Evolutionary conservation across 2,888 invertebrate species (phyloP).

Genomic region (Teleiodes luculella): DNA sequence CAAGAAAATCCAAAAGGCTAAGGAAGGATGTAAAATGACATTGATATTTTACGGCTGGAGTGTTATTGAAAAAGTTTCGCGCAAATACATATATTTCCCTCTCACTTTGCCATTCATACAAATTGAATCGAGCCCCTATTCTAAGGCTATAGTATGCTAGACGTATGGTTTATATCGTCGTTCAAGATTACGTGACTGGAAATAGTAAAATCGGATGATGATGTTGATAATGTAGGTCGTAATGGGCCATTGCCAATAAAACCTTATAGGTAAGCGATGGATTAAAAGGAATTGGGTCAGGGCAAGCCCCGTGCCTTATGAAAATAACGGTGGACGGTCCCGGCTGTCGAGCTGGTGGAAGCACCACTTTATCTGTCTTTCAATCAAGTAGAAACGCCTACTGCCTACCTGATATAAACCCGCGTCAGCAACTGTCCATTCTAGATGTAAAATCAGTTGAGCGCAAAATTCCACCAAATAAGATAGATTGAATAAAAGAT

Average conservation of each 20-base stretch:
- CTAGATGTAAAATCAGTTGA: constrained; percentile 1
- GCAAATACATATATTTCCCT: constrained; percentile 39
- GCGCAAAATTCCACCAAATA: constrained; percentile 11
- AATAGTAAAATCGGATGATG: constrained; percentile 78
- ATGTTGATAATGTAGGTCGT: constrained; percentile 78
- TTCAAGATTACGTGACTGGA: constrained; percentile 77
- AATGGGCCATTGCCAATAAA: constrained; percentile 77
- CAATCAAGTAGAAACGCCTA: constrained; percentile 20
- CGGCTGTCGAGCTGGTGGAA: constrained; percentile 42
- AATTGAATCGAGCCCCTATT: constrained; percentile 47
- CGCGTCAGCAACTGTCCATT: constrained; percentile 29
- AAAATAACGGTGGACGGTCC: constrained; percentile 61
- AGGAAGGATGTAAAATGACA: constrained; percentile 44
- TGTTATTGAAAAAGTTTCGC: constrained; percentile 55
- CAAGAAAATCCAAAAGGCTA: constrained; percentile 37
- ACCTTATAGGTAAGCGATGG: constrained; percentile 78
- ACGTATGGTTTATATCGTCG: constrained; percentile 71
- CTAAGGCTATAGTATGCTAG: constrained; percentile 30
- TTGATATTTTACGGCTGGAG: constrained; percentile 45
- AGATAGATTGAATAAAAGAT: constrained; percentile 11
- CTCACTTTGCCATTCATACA: constrained; percentile 46
- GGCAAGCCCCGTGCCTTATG: constrained; percentile 67
- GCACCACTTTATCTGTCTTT: constrained; percentile 47
- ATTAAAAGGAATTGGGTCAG: constrained; percentile 76
- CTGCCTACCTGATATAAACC: constrained; percentile 28